phyloP scores from a whole-genome alignment of 1,140 invertebrate genomes.

The Lycorma delicatula region DNA sequence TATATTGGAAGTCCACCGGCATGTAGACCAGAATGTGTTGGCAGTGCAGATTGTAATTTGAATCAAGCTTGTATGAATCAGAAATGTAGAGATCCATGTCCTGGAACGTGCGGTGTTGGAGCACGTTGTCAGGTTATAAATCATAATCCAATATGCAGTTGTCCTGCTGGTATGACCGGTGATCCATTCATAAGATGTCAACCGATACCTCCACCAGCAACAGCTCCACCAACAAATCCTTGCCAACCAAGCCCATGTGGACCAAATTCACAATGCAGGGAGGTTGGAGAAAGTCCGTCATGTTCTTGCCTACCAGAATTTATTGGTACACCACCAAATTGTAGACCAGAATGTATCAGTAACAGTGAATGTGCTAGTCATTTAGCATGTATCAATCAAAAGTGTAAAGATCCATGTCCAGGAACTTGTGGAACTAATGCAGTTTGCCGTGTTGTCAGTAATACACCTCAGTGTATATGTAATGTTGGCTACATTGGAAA shows the following conservation, averaged over 20 bases:
- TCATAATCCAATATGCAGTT: conserved; percentile 55
- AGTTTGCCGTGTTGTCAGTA: conserved; percentile 58
- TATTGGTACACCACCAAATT: conserved; percentile 52
- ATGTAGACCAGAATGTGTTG: conserved; percentile 45
- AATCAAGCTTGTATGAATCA: conserved; percentile 45
- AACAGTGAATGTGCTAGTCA: conserved; percentile 57
- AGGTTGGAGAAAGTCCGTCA: conserved; percentile 49
- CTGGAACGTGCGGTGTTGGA: conserved; percentile 45
- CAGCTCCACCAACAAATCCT: conserved; percentile 41
- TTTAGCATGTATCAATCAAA: conserved; percentile 57
- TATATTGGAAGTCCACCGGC: conserved; percentile 40
- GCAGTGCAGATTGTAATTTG: conserved; percentile 43
- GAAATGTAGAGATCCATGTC: conserved; percentile 48
- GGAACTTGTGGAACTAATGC: conserved; percentile 61
- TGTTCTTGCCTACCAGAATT: conserved; percentile 55
- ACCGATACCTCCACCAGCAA: conserved; percentile 42
- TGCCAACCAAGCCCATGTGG: conserved; percentile 49
- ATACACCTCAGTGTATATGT: conserved; percentile 61
- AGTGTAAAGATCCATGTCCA: conserved; percentile 56
- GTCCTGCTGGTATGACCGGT: conserved; percentile 53
- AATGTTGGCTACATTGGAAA: conserved; percentile 52
- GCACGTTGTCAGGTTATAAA: conserved; percentile 58
- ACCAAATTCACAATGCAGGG: conserved; percentile 48
- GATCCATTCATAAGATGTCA: conserved; percentile 63
- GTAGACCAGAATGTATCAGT: conserved; percentile 54